Conservation (phyloP, 1,140 invertebrate species). For the Dryas iulia region DNA sequence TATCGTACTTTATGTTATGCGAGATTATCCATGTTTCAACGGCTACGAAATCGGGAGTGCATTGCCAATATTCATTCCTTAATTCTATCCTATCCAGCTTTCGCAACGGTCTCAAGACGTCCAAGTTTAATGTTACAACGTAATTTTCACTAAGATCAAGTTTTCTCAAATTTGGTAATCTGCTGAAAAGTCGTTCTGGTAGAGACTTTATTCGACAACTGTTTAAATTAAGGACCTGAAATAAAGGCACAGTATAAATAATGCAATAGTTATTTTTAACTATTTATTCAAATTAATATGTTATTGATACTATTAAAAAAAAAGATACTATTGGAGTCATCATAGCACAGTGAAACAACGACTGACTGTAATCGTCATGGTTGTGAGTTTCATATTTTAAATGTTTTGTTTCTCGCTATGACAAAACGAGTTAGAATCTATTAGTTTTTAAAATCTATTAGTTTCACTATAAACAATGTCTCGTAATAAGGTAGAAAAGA, state of each 20-base stretch:
- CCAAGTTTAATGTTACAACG: constrained; percentile 63
- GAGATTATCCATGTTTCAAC: constrained; percentile 64
- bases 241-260: too few species aligned
- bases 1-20: constrained; percentile 55
- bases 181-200: constrained; percentile 63
- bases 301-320: constrained; percentile 67
- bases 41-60: constrained; percentile 62
- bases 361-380: too few species aligned
- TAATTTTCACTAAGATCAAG: constrained; percentile 79
- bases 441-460: too few species aligned
- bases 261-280: too few species aligned
- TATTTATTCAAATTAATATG: too few species aligned
- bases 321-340: constrained; percentile 69
- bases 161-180: constrained; percentile 74
- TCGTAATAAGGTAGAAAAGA: too few species aligned
- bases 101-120: constrained; percentile 61
- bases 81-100: constrained; percentile 70
- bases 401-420: too few species aligned
- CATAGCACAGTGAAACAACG: too few species aligned
- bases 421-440: too few species aligned
- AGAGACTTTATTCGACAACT: constrained; percentile 75
- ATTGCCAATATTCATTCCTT: constrained; percentile 71
- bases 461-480: too few species aligned
- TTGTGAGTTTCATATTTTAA: too few species aligned
- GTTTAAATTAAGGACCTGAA: constrained; percentile 79